Evolutionary conservation across 2,113 vertebrate species (phyloP).

Genomic region (Dasyornis broadbenti): DNA sequence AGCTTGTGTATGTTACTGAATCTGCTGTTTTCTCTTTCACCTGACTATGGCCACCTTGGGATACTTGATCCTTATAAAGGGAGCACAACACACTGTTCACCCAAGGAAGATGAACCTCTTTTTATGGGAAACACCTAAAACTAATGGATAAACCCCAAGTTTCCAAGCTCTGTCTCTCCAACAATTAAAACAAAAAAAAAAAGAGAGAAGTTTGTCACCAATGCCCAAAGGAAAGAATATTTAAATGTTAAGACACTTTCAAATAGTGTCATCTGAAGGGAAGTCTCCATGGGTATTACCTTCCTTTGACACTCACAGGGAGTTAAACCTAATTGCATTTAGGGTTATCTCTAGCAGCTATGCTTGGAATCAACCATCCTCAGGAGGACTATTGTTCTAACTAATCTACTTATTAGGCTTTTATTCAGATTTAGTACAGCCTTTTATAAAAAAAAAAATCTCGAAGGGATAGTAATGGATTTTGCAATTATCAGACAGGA

Average conservation of each 20-base stretch:
- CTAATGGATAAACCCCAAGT: slow-evolving; percentile 15
- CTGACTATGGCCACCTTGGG: slow-evolving; percentile 38
- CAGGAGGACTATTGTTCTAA: slow-evolving; percentile 76
- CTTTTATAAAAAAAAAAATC: slow-evolving; percentile 60
- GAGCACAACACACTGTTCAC: slow-evolving; percentile 23
- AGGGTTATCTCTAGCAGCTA: slow-evolving; percentile 73
- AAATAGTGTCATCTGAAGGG: slow-evolving; percentile 62
- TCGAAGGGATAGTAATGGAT: slow-evolving; percentile 61
- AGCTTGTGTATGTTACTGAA: slow-evolving; percentile 2
- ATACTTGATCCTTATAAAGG: slow-evolving; percentile 51
- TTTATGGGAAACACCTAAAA: slow-evolving; percentile 53
- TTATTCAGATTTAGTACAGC: slow-evolving; percentile 72
- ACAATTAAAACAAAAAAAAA: slow-evolving; percentile 40
- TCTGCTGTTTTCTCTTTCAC: background rate
- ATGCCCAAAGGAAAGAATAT: slow-evolving; percentile 64
- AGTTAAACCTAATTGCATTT: slow-evolving; percentile 76
- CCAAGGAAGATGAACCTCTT: slow-evolving; percentile 14
- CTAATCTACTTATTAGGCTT: slow-evolving; percentile 78
- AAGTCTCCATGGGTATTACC: slow-evolving; percentile 58
- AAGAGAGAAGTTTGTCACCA: slow-evolving; percentile 6
- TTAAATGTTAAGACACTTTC: slow-evolving; percentile 66
- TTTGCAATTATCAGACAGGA: slow-evolving; percentile 66
- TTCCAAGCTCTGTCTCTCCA: slow-evolving; percentile 36
- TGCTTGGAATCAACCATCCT: slow-evolving; percentile 66
- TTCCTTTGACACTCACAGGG: slow-evolving; percentile 65